These are phyloP conservation scores for Puffinus mauretanicus DNA, from an alignment of 2,113 vertebrate genomes.

Conservation along the genomic window DNA sequence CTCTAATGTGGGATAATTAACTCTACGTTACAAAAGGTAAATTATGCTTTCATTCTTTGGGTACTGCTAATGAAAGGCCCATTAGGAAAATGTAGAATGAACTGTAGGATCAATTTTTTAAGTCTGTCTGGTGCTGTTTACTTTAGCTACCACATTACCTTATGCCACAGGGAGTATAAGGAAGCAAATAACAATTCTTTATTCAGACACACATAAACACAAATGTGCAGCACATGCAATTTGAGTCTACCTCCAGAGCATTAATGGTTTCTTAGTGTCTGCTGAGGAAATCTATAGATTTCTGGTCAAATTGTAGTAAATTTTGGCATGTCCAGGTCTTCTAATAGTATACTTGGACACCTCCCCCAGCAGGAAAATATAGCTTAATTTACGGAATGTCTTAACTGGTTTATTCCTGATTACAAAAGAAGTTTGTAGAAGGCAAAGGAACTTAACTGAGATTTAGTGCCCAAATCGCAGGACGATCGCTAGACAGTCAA, in stretches of 20 bases:
- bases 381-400: background rate
- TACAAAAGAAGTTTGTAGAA: background rate
- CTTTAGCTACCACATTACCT: background rate
- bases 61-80: background rate
- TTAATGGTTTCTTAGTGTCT: background rate
- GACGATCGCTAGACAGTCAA: background rate
- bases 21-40: constrained; percentile 38
- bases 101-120: constrained; percentile 10
- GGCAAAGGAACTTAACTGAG: background rate
- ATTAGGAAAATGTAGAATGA: background rate
- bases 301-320: background rate
- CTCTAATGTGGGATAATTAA: constrained; percentile 52
- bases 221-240: background rate
- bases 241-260: background rate
- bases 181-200: constrained; percentile 3
- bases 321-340: background rate
- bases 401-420: background rate
- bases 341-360: background rate
- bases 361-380: background rate
- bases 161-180: background rate
- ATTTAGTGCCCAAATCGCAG: background rate
- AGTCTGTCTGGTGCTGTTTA: constrained; percentile 14
- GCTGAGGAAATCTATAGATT: background rate
- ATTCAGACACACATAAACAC: background rate
- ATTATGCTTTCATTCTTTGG: constrained; percentile 22